These are phyloP conservation scores for Leptarthrus brevirostris DNA, from an alignment of 2,888 invertebrate species.

Conservation along the genomic window DNA sequence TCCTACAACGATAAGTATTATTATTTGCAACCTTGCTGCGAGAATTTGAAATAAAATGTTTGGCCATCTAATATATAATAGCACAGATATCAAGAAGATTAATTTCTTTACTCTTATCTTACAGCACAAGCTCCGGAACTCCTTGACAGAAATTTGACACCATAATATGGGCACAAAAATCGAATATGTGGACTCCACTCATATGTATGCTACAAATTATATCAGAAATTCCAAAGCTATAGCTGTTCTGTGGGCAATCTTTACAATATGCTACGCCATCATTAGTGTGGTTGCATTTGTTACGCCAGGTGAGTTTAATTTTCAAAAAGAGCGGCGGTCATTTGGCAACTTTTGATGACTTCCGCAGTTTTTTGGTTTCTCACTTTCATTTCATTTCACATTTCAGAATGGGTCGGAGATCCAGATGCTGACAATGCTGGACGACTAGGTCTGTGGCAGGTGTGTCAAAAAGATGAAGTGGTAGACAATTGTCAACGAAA, in stretches of 20 bases:
- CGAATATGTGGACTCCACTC: conserved; percentile 91
- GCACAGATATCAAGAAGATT: too few relatives aligned
- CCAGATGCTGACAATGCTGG: conserved; percentile 87
- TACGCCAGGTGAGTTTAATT: conserved; percentile 73
- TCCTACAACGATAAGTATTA: too few relatives aligned
- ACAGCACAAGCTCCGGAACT: too few relatives aligned
- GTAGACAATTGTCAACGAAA: conserved; percentile 86
- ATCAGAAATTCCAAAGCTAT: conserved; percentile 94
- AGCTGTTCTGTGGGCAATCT: conserved; percentile 97
- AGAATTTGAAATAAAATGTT: too few relatives aligned
- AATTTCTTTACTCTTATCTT: too few relatives aligned
- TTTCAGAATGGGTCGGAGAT: conserved; percentile 84
- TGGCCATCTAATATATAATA: too few relatives aligned
- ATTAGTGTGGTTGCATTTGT: conserved; percentile 95
- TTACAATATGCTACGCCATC: conserved; percentile 96
- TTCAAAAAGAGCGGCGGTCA: neutral
- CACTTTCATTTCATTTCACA: neutral
- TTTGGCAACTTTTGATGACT: conserved; percentile 18
- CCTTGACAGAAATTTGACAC: neutral
- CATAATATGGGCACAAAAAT: conserved; percentile 88
- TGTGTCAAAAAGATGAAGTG: conserved; percentile 82
- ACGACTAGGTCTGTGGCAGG: conserved; percentile 92
- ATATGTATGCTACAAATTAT: conserved; percentile 90
- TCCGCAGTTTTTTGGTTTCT: conserved; percentile 14
- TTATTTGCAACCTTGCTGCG: too few relatives aligned